These are phyloP conservation scores for Meleagris gallopavo DNA, from an alignment of 2,113 vertebrate species.

Conservation along the genomic window DNA sequence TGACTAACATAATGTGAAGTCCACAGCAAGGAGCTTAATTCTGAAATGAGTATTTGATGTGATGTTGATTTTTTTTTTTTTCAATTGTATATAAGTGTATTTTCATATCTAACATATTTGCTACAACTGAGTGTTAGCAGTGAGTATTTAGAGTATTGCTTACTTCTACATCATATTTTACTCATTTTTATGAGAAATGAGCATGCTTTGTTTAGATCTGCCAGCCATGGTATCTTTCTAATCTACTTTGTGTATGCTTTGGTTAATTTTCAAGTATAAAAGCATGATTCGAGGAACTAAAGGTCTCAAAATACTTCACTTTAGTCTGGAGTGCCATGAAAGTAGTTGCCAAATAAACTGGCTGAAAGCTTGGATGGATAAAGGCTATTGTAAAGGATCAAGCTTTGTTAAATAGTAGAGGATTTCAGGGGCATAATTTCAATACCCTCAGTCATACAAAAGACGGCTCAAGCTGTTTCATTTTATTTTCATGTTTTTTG, in stretches of 20 bases:
- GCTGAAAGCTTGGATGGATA: background rate
- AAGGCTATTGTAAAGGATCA: accelerated
- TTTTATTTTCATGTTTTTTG: background rate
- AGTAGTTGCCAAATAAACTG: background rate
- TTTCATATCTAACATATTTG: background rate
- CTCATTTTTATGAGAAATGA: background rate
- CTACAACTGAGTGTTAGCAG: background rate
- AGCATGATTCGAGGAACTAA: background rate
- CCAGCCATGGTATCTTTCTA: background rate
- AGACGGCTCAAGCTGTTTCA: background rate
- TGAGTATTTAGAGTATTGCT: background rate
- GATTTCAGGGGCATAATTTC: background rate
- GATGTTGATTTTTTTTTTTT: background rate
- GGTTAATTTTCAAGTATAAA: background rate
- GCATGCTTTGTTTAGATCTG: background rate
- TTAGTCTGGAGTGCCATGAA: background rate
- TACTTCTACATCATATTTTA: background rate
- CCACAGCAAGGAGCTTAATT: background rate
- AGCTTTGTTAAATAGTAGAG: background rate
- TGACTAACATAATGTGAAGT: background rate
- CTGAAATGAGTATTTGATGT: background rate
- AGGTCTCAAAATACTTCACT: background rate
- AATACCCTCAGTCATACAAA: background rate
- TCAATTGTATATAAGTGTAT: background rate
- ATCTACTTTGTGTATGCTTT: background rate